Percentiles rank a stretch among this genome's conserved stretches.
These are phyloP conservation scores for Leptodactylus fallax DNA, from an alignment of 2,797 vertebrate genomes.

Conservation along the genomic window DNA sequence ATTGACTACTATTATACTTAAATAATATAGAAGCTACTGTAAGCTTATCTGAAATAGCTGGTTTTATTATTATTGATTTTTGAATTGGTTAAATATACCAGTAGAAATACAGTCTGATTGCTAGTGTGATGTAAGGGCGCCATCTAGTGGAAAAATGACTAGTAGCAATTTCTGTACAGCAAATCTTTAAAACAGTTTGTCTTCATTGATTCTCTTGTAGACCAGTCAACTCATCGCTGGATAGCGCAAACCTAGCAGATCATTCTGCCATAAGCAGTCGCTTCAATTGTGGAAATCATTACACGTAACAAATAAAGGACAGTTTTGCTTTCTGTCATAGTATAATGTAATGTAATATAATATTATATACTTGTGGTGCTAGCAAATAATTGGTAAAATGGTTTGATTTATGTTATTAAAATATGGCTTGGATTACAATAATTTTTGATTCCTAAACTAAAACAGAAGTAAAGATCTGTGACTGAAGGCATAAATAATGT, in stretches of 20 bases:
- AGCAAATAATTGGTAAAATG: no score
- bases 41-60: slow-evolving; percentile 19
- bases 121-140: slow-evolving; percentile 66
- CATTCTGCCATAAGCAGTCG: not conserved
- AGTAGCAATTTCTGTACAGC: not conserved
- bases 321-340: no score
- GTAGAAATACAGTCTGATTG: not conserved
- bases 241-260: not conserved
- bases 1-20: not conserved
- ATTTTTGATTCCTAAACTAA: no score
- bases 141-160: slow-evolving; percentile 68
- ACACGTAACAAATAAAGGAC: no score
- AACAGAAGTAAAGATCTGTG: no score
- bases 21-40: not conserved
- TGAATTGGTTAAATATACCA: not conserved
- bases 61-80: slow-evolving; percentile 34
- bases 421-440: no score
- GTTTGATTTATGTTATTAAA: no score
- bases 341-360: no score
- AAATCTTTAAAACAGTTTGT: not conserved
- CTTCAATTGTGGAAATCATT: no score
- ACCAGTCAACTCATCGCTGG: not conserved
- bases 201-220: not conserved
- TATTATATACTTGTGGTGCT: no score
- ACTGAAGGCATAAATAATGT: no score